Conservation (phyloP, 2,797 vertebrate genomes). For the Sebastes glaucus region DNA sequence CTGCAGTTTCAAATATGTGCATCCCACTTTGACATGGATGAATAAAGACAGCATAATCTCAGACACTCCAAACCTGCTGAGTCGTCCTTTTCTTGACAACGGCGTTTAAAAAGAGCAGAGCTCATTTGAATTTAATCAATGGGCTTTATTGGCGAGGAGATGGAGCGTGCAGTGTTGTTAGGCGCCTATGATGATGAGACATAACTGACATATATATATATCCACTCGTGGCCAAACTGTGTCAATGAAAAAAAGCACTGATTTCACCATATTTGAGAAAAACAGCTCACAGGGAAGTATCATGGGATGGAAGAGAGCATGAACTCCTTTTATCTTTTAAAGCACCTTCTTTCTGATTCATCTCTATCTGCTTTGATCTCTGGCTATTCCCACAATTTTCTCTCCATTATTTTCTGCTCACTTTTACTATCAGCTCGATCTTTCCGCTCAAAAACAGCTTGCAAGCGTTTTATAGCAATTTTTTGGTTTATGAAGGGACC, state of each 20-base stretch:
- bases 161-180: background rate
- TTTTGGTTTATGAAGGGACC: background rate
- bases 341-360: conserved; percentile 33
- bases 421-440: conserved; percentile 33
- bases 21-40: background rate
- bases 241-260: background rate
- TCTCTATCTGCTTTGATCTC: conserved; percentile 49
- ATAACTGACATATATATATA: background rate
- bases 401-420: conserved; percentile 21
- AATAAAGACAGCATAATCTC: background rate
- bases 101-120: background rate
- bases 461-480: background rate
- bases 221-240: background rate
- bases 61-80: conserved; percentile 14
- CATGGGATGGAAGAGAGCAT: background rate
- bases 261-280: conserved; percentile 23
- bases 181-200: conserved; percentile 23
- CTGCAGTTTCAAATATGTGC: background rate
- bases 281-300: background rate
- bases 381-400: conserved; percentile 13
- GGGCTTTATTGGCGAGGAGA: conserved; percentile 3
- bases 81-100: background rate
- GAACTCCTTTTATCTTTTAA: conserved; percentile 41
- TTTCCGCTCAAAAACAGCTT: conserved; percentile 19
- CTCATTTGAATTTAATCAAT: conserved; percentile 53